phyloP scores from a whole-genome alignment of 2,113 vertebrate species.

The Saguinus midas region DNA sequence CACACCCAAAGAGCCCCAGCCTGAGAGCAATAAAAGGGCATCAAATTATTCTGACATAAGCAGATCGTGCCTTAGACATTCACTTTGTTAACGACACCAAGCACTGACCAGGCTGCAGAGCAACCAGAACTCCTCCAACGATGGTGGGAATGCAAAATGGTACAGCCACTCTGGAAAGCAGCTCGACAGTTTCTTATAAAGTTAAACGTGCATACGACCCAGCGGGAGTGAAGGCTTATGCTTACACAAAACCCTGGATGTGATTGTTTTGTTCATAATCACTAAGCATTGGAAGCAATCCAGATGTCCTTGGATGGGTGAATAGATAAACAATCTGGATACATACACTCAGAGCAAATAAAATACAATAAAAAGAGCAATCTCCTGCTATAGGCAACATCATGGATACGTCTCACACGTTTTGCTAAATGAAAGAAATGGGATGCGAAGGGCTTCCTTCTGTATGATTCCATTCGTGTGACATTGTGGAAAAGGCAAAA shows the following conservation, averaged over 20 bases:
- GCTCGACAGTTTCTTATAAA: not conserved
- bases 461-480: not conserved
- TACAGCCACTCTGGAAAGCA: not conserved
- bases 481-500: not conserved
- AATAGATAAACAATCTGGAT: not conserved
- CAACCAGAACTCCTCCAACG: not conserved
- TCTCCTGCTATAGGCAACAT: fast-evolving
- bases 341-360: too few relatives aligned
- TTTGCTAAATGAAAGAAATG: not conserved
- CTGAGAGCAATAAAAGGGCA: not conserved
- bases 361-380: not conserved
- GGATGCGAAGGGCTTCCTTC: not conserved
- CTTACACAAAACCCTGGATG: not conserved
- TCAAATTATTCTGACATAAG: not conserved
- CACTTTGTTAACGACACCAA: not conserved
- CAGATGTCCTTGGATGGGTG: not conserved
- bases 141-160: too few relatives aligned
- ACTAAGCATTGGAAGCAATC: not conserved
- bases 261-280: not conserved
- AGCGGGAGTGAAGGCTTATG: not conserved
- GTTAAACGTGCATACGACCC: not conserved
- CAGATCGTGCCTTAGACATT: not conserved
- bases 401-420: fast-evolving
- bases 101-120: not conserved
- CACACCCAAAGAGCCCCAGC: not conserved